A percentile compares a stretch with the other conserved stretches of the same genome.
phyloP scores from a whole-genome alignment of 2,113 vertebrate species.

The Scytalopus superciliaris region DNA sequence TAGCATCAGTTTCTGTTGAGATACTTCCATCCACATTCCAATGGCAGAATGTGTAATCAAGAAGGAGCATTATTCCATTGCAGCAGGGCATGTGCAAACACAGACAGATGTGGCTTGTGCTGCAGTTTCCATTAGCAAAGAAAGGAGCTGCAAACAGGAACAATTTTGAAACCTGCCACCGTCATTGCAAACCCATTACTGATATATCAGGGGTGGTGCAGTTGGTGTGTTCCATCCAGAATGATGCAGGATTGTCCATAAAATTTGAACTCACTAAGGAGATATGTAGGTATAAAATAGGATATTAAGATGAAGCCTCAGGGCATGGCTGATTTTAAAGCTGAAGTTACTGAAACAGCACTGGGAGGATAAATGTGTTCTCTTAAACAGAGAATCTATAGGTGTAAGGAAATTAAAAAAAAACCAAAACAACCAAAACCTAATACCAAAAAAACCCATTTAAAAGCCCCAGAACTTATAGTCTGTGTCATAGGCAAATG shows the following conservation, averaged over 20 bases:
- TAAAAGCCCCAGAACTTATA: not conserved
- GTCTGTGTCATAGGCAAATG: not conserved
- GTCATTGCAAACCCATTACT: not conserved
- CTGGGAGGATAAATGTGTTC: not conserved
- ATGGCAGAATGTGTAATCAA: not conserved
- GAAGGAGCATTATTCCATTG: not conserved
- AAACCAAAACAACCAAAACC: not conserved
- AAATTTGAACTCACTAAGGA: not conserved
- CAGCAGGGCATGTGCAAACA: not conserved
- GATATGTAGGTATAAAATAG: not conserved
- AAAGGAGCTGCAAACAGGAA: not conserved
- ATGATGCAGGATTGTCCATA: not conserved
- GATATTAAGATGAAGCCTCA: not conserved
- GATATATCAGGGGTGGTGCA: not conserved
- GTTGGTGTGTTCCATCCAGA: not conserved
- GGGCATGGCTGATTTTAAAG: not conserved
- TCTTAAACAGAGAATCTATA: not conserved
- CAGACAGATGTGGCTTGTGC: not conserved
- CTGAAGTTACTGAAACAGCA: not conserved
- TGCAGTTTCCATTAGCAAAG: not conserved
- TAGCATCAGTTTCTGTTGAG: not conserved
- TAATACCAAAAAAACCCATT: not conserved
- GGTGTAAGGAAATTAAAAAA: not conserved
- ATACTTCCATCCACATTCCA: not conserved
- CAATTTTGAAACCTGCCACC: not conserved